phyloP scores from a whole-genome alignment of 1,140 invertebrate genomes.

The Mactra quadrangularis region DNA sequence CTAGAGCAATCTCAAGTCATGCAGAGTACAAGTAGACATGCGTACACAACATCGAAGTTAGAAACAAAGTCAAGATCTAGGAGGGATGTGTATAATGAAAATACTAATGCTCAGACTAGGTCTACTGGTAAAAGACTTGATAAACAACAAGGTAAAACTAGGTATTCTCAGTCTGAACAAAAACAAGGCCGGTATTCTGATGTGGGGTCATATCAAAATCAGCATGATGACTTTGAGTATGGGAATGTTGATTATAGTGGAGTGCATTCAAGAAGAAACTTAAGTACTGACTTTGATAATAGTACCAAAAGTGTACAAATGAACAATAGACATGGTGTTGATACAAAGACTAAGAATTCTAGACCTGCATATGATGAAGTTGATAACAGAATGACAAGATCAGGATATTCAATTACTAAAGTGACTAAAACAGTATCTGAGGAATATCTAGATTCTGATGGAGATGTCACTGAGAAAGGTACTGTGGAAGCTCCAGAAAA shows the following conservation, averaged over 20 bases:
- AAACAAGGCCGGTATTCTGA: constrained; percentile 3
- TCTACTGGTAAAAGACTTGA: constrained; percentile 19
- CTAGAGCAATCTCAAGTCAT: constrained; percentile 40
- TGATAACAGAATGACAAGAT: constrained; percentile 10
- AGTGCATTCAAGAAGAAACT: constrained; percentile 40
- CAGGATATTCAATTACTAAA: constrained; percentile 32
- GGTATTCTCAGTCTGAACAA: constrained; percentile 35
- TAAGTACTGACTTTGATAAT: constrained; percentile 41
- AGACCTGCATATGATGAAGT: constrained; percentile 20
- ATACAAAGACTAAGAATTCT: not conserved
- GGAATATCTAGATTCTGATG: constrained; percentile 59
- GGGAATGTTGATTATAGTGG: constrained; percentile 11
- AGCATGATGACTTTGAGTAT: not conserved
- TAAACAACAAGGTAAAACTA: constrained; percentile 6
- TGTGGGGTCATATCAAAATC: not conserved
- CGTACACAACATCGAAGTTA: constrained; percentile 34
- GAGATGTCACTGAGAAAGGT: constrained; percentile 62
- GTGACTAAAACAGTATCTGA: constrained; percentile 59
- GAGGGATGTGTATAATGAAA: constrained; percentile 17
- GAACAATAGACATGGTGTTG: not conserved
- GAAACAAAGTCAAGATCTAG: constrained; percentile 30
- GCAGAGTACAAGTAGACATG: not conserved
- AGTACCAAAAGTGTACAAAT: not conserved
- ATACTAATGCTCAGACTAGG: constrained; percentile 26
- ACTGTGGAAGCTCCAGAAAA: constrained; percentile 61